phyloP scores from a whole-genome alignment of 2,888 invertebrate species.

The Trichogramma dendrolimi region DNA sequence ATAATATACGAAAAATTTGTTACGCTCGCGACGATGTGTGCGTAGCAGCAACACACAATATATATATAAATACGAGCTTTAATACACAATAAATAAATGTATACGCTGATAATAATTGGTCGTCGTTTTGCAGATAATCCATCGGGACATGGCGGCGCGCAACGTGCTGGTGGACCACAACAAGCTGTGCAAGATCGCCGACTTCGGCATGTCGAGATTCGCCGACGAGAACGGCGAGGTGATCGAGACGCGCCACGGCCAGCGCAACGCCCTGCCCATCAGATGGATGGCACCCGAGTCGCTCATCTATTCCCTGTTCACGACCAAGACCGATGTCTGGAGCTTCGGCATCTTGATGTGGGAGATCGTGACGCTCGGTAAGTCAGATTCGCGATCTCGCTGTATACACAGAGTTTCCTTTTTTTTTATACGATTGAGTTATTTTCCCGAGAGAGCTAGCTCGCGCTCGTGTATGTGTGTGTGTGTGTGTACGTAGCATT shows the following conservation, averaged over 20 bases:
- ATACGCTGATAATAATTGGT: too few relatives aligned
- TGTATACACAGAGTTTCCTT: too few relatives aligned
- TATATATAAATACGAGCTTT: too few relatives aligned
- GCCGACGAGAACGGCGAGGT: conserved; percentile 55
- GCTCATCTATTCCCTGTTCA: conserved; percentile 72
- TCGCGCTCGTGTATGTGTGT: too few relatives aligned
- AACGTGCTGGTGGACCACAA: conserved; percentile 80
- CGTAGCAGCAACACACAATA: too few relatives aligned
- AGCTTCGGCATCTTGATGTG: conserved; percentile 81
- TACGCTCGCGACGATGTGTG: too few relatives aligned
- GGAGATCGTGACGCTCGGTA: conserved; percentile 83
- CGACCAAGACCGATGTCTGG: conserved; percentile 81
- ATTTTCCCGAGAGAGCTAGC: too few relatives aligned
- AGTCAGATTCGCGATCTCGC: not conserved
- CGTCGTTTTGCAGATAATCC: conserved; percentile 66
- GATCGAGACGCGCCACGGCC: conserved; percentile 54
- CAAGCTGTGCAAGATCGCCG: conserved; percentile 82
- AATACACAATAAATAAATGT: too few relatives aligned
- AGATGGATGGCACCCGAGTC: conserved; percentile 87
- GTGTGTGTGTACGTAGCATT: too few relatives aligned
- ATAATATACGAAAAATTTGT: too few relatives aligned
- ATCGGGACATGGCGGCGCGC: conserved; percentile 78
- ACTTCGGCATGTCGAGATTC: conserved; percentile 80
- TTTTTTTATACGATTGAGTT: too few relatives aligned
- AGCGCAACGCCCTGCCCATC: conserved; percentile 63